phyloP scores from a whole-genome alignment of 2,797 vertebrate species.

The Argyrosomus regius region DNA sequence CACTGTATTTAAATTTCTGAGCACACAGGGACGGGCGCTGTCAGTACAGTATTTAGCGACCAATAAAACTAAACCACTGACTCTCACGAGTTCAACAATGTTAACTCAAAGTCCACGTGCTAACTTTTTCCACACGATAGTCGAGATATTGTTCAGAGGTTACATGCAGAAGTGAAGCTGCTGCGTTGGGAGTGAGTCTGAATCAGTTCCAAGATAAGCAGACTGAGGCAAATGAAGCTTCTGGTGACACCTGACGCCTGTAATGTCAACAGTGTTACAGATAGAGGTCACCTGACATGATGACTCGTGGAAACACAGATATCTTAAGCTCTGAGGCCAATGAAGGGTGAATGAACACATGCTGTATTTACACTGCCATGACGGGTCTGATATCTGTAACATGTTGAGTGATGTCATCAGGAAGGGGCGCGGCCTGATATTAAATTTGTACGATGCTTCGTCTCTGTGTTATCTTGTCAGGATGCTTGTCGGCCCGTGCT shows the following conservation, averaged over 20 bases:
- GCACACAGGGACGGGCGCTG: no score
- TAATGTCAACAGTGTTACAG: neutral
- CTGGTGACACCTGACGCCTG: neutral
- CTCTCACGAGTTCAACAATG: no score
- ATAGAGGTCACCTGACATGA: neutral
- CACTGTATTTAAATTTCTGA: neutral
- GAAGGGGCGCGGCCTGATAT: neutral
- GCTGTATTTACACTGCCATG: neutral
- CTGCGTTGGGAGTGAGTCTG: neutral
- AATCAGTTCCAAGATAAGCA: neutral
- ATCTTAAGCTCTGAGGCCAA: neutral
- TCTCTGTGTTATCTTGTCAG: conserved; percentile 18
- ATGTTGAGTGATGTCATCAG: neutral
- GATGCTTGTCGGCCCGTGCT: neutral
- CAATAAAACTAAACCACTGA: no score
- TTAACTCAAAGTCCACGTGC: no score
- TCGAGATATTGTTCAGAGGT: conserved; percentile 1
- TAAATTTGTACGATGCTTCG: neutral
- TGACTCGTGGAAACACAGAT: neutral
- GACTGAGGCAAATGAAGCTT: neutral
- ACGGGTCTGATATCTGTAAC: neutral
- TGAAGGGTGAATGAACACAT: neutral
- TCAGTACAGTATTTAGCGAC: no score
- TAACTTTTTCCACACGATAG: no score
- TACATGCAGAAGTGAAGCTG: neutral